Percentiles rank a stretch among this genome's conserved stretches.
Conservation (phyloP, 2,888 invertebrate genomes). For the Mythimna ferrago region DNA sequence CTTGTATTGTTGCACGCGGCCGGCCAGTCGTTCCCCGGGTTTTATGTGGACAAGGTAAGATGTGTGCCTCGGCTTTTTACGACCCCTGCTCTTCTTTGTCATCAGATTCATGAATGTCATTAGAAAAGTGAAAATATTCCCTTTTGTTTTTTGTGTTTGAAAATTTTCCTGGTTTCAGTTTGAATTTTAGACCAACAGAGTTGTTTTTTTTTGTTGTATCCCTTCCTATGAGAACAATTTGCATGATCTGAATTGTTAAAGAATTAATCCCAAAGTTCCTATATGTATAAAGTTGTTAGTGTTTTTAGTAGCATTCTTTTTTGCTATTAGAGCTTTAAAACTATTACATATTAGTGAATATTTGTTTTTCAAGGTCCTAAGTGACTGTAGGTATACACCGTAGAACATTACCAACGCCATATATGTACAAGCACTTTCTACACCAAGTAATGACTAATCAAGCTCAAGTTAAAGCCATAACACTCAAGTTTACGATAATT, state of each 20-base stretch:
- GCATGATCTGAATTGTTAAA: conserved; percentile 14
- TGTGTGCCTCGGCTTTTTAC: conserved; percentile 60
- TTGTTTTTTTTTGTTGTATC: conserved; percentile 9
- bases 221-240: background rate
- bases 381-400: background rate
- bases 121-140: conserved; percentile 38
- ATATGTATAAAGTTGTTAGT: background rate
- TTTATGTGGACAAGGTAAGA: conserved; percentile 89
- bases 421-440: conserved; percentile 24
- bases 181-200: background rate
- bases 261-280: background rate
- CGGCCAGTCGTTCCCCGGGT: conserved; percentile 87
- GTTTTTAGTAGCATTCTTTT: background rate
- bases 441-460: conserved; percentile 44
- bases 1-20: conserved; percentile 84
- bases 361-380: background rate
- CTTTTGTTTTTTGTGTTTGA: conserved; percentile 16
- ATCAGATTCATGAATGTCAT: conserved; percentile 38
- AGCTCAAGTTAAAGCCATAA: conserved; percentile 37
- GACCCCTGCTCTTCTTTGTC: conserved; percentile 36
- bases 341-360: too few species aligned
- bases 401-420: conserved; percentile 9
- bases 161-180: conserved; percentile 7
- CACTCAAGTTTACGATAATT: conserved; percentile 45
- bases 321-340: too few species aligned